Conservation (phyloP, 2,113 vertebrate species). For the Suricata suricatta region DNA sequence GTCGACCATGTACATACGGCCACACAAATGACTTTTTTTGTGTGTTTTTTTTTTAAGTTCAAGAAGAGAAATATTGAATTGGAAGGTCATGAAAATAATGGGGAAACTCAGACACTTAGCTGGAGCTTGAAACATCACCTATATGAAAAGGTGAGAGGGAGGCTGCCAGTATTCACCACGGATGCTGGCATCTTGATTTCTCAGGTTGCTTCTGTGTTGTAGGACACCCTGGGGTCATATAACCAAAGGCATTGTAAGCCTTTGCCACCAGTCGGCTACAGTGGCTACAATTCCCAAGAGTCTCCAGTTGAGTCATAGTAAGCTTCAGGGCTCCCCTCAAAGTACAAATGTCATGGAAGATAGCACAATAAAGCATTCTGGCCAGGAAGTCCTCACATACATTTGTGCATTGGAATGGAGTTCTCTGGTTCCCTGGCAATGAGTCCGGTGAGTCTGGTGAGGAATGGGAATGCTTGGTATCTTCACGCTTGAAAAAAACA, state of each 20-base stretch:
- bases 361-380: not conserved
- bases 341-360: not conserved
- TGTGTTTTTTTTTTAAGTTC: not conserved
- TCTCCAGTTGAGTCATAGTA: not conserved
- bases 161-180: not conserved
- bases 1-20: not conserved
- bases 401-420: not conserved
- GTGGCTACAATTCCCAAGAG: not conserved
- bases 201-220: not conserved
- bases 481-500: not conserved
- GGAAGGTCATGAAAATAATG: not conserved
- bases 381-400: not conserved
- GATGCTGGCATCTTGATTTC: not conserved
- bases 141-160: not conserved
- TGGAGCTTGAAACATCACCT: not conserved
- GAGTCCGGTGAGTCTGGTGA: not conserved
- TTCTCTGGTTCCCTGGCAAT: not conserved
- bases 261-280: not conserved
- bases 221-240: not conserved
- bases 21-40: not conserved
- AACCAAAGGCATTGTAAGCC: not conserved
- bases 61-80: not conserved
- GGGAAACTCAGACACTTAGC: not conserved
- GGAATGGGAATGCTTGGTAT: not conserved
- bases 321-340: not conserved